phyloP scores from a whole-genome alignment of 2,113 vertebrate genomes.

The Myodes glareolus region DNA sequence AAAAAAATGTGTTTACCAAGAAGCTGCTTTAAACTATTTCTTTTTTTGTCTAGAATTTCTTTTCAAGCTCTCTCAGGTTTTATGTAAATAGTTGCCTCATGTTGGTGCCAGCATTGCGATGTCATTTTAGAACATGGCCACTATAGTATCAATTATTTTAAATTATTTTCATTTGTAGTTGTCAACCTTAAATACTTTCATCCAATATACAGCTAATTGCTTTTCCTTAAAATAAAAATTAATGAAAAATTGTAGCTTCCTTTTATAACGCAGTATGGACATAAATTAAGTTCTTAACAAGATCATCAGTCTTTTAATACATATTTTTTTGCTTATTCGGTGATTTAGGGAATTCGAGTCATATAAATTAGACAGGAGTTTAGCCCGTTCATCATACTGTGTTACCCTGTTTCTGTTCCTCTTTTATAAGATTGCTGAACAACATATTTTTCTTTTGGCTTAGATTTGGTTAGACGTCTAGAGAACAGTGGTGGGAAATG shows the following conservation, averaged over 20 bases:
- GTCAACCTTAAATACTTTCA: constrained; percentile 40
- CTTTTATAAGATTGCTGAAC: not conserved
- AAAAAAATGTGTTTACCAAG: too few species aligned
- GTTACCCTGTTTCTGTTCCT: not conserved
- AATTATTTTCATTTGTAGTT: constrained; percentile 3
- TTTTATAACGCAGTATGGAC: not conserved
- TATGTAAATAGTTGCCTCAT: too few species aligned
- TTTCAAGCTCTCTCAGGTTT: too few species aligned
- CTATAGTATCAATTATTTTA: constrained; percentile 34
- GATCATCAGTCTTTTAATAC: constrained; percentile 13
- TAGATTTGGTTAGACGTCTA: not conserved
- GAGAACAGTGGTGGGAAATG: not conserved
- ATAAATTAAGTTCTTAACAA: constrained; percentile 23
- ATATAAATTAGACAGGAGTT: not conserved
- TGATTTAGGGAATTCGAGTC: constrained; percentile 4
- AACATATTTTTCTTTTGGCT: not conserved
- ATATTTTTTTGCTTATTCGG: not conserved
- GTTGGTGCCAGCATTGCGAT: not conserved
- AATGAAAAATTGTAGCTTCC: not conserved
- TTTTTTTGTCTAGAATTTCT: too few species aligned
- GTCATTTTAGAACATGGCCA: not conserved
- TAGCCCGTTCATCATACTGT: not conserved
- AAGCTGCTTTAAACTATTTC: too few species aligned
- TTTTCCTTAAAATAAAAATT: constrained; percentile 30
- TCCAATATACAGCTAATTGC: constrained; percentile 17